Percentiles rank a stretch among this genome's conserved stretches.
Conservation (phyloP, 1,140 invertebrate genomes). For the Drosophila elegans region DNA sequence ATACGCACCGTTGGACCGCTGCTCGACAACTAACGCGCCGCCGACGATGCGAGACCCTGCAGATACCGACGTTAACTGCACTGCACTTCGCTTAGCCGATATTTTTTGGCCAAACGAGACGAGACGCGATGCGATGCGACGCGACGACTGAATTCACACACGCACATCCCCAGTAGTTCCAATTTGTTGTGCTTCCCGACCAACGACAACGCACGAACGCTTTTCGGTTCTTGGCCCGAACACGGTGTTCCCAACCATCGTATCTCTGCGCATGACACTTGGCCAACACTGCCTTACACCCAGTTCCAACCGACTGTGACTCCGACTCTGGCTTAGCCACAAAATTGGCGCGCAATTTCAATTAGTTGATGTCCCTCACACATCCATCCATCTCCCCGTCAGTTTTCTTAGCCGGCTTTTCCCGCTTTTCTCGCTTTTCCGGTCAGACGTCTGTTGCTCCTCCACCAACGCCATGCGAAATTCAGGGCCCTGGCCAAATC, state of each 20-base stretch:
- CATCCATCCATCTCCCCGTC: conserved; percentile 3
- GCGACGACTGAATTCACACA: conserved; percentile 41
- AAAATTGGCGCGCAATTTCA: conserved; percentile 82
- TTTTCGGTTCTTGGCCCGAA: not conserved
- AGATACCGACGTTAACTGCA: conserved; percentile 78
- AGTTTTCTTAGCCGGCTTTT: conserved; percentile 55
- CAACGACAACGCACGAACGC: conserved; percentile 43
- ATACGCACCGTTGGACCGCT: conserved; percentile 34
- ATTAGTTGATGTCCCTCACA: conserved; percentile 75
- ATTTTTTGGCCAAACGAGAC: conserved; percentile 50
- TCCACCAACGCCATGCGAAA: not conserved
- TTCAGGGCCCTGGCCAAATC: conserved; percentile 8
- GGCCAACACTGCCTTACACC: not conserved
- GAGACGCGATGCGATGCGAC: not conserved
- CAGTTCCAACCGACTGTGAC: conserved; percentile 5
- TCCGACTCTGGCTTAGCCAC: conserved; percentile 54
- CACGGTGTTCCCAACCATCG: not conserved
- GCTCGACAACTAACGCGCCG: conserved; percentile 22
- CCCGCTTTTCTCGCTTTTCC: conserved; percentile 21
- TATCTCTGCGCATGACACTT: conserved; percentile 45
- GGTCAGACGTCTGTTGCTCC: conserved; percentile 12
- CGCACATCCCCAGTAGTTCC: conserved; percentile 8
- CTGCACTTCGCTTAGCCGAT: conserved; percentile 48
- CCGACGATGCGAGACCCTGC: conserved; percentile 60
- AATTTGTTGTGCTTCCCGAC: conserved; percentile 18